phyloP scores from a whole-genome alignment of 2,113 vertebrate species.

The Rhabdomys dilectus region DNA sequence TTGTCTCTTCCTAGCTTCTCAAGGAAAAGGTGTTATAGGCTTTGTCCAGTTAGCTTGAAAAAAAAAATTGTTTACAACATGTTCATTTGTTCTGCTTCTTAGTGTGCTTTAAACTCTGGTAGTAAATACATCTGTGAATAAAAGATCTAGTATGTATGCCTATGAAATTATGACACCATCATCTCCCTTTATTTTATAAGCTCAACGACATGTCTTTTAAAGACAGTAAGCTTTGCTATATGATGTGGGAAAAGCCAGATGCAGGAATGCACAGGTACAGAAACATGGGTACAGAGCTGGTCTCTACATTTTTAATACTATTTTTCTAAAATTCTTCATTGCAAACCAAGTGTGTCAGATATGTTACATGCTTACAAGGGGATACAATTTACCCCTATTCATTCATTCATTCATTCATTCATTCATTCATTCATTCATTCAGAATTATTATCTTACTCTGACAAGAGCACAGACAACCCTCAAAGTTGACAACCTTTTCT shows the following conservation, averaged over 20 bases:
- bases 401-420: neutral
- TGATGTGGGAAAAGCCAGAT: neutral
- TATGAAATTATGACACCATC: neutral
- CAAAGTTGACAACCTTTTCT: neutral
- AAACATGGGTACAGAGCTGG: neutral
- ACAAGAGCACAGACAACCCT: neutral
- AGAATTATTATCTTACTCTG: neutral
- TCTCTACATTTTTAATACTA: neutral
- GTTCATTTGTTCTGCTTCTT: neutral
- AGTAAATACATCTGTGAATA: neutral
- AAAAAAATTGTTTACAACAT: neutral
- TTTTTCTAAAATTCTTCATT: conserved; percentile 10
- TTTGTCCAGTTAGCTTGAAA: neutral
- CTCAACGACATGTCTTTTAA: neutral
- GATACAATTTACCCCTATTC: neutral
- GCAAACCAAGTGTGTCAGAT: neutral
- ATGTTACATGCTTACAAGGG: neutral
- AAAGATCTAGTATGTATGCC: neutral
- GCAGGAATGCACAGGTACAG: neutral
- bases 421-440: neutral
- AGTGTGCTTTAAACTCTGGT: neutral
- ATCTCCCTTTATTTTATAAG: neutral
- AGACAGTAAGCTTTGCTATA: neutral
- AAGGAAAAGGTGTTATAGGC: neutral
- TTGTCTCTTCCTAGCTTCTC: neutral